These are phyloP conservation scores for Synergus gifuensis DNA, from an alignment of 2,888 invertebrate genomes.

Conservation along the genomic window DNA sequence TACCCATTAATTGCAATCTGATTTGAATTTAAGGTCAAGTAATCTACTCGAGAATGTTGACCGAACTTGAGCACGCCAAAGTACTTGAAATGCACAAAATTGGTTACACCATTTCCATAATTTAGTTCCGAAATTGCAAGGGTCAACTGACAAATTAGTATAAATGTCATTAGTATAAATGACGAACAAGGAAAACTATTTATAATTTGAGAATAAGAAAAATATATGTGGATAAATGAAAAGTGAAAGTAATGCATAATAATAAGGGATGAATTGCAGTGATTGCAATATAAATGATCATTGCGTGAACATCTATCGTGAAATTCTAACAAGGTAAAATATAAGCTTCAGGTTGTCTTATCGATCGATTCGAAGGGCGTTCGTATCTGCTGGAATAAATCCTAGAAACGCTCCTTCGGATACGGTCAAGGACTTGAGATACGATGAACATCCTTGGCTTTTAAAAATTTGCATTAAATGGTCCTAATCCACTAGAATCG, in stretches of 20 bases:
- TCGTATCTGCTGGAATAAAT: conserved; percentile 43
- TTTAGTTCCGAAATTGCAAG: background rate
- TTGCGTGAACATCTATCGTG: conserved; percentile 14
- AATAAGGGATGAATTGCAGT: background rate
- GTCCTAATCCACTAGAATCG: conserved; percentile 52
- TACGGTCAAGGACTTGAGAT: conserved; percentile 55
- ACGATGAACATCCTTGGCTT: conserved; percentile 54
- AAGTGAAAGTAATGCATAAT: background rate
- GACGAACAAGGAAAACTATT: too few species aligned
- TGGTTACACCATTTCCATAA: background rate
- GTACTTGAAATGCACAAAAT: background rate
- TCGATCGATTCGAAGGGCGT: conserved; percentile 42
- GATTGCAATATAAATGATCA: background rate
- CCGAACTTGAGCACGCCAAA: conserved; percentile 24
- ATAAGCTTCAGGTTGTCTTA: conserved; percentile 36
- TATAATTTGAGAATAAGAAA: background rate
- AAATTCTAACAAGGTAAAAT: conserved; percentile 21
- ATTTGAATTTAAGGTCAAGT: conserved; percentile 41
- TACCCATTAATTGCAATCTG: conserved; percentile 35
- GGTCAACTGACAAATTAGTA: background rate
- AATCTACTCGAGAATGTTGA: conserved; percentile 21
- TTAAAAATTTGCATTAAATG: conserved; percentile 53
- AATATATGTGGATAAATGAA: background rate
- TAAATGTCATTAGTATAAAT: background rate
- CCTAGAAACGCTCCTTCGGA: conserved; percentile 47